Evolutionary conservation across 1,140 invertebrate genomes (phyloP).

Genomic region (Anastrepha obliqua): DNA sequence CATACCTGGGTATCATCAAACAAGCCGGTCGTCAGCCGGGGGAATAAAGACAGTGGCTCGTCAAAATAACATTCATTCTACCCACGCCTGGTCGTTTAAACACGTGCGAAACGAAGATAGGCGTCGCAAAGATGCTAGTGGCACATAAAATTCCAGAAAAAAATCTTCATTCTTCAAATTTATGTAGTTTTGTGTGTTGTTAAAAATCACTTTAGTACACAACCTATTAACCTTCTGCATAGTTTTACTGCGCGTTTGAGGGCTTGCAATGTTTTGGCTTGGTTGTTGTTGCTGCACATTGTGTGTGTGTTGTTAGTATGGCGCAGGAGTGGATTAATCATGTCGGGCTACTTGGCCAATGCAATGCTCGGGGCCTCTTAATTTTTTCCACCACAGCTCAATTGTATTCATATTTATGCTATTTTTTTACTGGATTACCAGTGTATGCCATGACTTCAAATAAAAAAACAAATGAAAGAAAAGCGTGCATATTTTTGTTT

Average conservation of each 20-base stretch:
- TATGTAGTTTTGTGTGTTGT: background rate
- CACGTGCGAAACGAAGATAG: conserved; percentile 19
- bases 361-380: too few relatives aligned
- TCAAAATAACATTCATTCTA: background rate
- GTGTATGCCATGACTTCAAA: too few relatives aligned
- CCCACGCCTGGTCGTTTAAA: background rate
- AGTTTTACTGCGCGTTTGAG: conserved; percentile 56
- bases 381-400: too few relatives aligned
- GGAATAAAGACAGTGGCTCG: background rate
- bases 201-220: conserved; percentile 5
- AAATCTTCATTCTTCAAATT: conserved; percentile 6
- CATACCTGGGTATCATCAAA: conserved; percentile 31
- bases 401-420: too few relatives aligned
- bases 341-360: too few relatives aligned
- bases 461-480: too few relatives aligned
- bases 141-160: conserved; percentile 2
- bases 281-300: background rate
- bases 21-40: conserved; percentile 3
- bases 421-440: too few relatives aligned
- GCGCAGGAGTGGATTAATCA: too few relatives aligned
- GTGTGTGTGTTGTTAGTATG: conserved; percentile 28
- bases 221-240: conserved; percentile 57
- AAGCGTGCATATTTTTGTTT: too few relatives aligned
- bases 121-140: background rate
- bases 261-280: background rate